These are phyloP conservation scores for Bufo gargarizans DNA, from an alignment of 2,113 vertebrate genomes.

Conservation along the genomic window DNA sequence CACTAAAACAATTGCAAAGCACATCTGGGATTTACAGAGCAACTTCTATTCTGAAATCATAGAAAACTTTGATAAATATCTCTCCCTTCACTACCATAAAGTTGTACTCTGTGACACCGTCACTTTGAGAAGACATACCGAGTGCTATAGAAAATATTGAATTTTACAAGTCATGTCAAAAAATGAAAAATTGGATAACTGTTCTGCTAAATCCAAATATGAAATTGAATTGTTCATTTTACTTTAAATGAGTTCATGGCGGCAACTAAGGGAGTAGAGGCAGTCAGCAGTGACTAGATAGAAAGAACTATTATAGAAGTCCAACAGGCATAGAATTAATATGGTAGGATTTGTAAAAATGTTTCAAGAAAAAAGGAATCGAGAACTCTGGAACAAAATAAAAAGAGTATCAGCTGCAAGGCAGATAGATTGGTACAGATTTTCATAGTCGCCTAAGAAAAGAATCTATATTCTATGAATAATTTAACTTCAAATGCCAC, in stretches of 20 bases:
- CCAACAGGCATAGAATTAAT: conserved; percentile 56
- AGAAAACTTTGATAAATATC: conserved; percentile 51
- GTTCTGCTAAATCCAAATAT: conserved; percentile 57
- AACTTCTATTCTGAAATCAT: conserved; percentile 20
- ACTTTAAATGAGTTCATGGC: conserved; percentile 55
- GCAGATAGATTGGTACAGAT: conserved; percentile 12
- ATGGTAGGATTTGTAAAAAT: conserved; percentile 41
- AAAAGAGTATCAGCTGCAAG: conserved; percentile 27
- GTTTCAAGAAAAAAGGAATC: conserved; percentile 28
- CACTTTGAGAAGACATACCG: conserved; percentile 53
- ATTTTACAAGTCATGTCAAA: conserved; percentile 55
- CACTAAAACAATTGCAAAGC: background rate
- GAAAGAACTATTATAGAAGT: conserved; percentile 51
- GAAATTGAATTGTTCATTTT: conserved; percentile 59
- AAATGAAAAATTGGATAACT: conserved; percentile 59
- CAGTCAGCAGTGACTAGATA: conserved; percentile 57
- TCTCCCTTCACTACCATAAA: conserved; percentile 34
- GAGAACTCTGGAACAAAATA: conserved; percentile 15
- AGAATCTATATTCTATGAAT: background rate
- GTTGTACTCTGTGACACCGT: conserved; percentile 54
- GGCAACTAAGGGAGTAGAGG: conserved; percentile 36
- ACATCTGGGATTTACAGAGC: background rate
- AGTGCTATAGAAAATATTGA: conserved; percentile 45
- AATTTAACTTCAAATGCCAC: conserved; percentile 5
- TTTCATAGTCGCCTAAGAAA: conserved; percentile 8